Percentiles rank a stretch among this genome's conserved stretches.
phyloP scores from a whole-genome alignment of 2,888 invertebrate species.

The Miltochrista miniata region DNA sequence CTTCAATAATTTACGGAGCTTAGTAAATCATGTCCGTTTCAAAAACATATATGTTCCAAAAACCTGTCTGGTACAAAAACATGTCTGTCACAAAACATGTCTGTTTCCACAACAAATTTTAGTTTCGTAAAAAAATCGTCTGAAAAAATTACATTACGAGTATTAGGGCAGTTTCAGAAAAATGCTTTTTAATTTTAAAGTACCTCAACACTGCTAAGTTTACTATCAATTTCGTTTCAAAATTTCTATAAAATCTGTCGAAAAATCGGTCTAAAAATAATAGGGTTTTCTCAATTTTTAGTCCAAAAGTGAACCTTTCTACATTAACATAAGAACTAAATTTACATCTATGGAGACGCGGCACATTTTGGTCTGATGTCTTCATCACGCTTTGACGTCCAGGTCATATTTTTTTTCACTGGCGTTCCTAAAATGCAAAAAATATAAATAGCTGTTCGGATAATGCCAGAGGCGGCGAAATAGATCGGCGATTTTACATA shows the following conservation, averaged over 20 bases:
- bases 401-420: constrained; percentile 75
- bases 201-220: constrained; percentile 9
- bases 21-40: too few relatives aligned
- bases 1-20: too few relatives aligned
- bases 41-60: too few relatives aligned
- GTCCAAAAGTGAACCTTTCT: constrained; percentile 29
- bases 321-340: constrained; percentile 33
- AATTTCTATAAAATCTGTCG: too few relatives aligned
- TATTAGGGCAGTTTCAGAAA: constrained; percentile 10
- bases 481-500: not conserved
- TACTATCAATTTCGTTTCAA: not conserved
- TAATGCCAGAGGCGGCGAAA: constrained; percentile 34
- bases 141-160: too few relatives aligned
- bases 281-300: too few relatives aligned
- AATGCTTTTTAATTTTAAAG: not conserved
- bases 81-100: too few relatives aligned
- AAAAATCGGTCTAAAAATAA: too few relatives aligned
- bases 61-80: too few relatives aligned
- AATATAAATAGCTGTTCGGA: constrained; percentile 30
- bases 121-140: too few relatives aligned
- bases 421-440: constrained; percentile 66
- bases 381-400: constrained; percentile 68
- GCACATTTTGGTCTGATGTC: constrained; percentile 24
- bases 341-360: constrained; percentile 26
- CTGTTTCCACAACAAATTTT: too few relatives aligned